Conservation (phyloP, 2,888 invertebrate genomes). For the Netelia fuscicornis region DNA sequence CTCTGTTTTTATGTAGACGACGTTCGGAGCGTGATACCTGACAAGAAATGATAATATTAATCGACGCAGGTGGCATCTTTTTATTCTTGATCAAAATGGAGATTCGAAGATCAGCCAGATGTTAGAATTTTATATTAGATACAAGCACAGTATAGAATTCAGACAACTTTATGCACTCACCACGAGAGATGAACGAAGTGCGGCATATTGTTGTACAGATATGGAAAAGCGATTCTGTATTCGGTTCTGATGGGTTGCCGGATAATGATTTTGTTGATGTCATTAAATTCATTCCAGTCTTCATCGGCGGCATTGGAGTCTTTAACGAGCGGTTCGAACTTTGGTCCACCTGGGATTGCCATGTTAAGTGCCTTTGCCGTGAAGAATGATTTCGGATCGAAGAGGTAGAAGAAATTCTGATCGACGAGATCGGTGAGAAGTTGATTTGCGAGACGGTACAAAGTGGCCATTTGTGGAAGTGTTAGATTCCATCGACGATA, state of each 20-base stretch:
- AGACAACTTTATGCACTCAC: conserved; percentile 87
- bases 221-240: conserved; percentile 99
- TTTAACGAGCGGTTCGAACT: conserved; percentile 99
- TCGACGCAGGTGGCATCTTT: neutral
- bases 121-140: conserved; percentile 37
- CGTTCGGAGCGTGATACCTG: conserved; percentile 99
- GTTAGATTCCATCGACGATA: conserved; percentile 98
- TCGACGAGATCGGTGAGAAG: conserved; percentile 98
- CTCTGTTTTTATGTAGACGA: conserved; percentile 99
- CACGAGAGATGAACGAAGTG: conserved; percentile 99
- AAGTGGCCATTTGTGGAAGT: conserved; percentile 98
- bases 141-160: conserved; percentile 25
- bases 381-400: conserved; percentile 99
- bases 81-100: too few species aligned
- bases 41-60: conserved; percentile 45
- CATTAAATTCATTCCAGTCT: conserved; percentile 99
- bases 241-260: conserved; percentile 99
- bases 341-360: conserved; percentile 99
- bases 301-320: conserved; percentile 99
- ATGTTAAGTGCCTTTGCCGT: conserved; percentile 99
- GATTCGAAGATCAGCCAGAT: too few species aligned
- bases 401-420: conserved; percentile 99
- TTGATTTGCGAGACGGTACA: conserved; percentile 99
- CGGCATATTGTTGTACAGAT: conserved; percentile 99
- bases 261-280: conserved; percentile 99